Base-by-base conservation (phyloP, 2,797 vertebrate genomes). In the Tragelaphus eurycerus region DNA sequence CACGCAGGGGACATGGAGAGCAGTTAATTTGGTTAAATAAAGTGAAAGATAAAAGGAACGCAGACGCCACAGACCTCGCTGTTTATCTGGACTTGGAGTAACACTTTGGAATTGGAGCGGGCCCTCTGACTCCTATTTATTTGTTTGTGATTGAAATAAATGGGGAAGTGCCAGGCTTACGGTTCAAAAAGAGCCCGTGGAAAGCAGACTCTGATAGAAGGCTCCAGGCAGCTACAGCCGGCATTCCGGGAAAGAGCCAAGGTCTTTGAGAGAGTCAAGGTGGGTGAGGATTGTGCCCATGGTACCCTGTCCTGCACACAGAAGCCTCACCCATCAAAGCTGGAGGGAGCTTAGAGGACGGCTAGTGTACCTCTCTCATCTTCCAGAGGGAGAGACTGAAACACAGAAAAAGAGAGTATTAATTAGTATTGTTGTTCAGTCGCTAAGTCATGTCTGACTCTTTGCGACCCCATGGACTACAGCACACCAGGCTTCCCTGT, bases 21-120 rank as follows among this genome's bases (percentile, higher is more conserved):
- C 98, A 79, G 98, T 98, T 98, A 97, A 98, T 99, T 98, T 98
- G 98, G 97, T 98, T 98, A 98, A 98, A 98, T 98, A 98, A 98
- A 98, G 98, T 97, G 97, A 98, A 98, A 98, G 98, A 98, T 98
- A 97, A 98, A 98, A 98, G 98, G 97, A 95, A 93, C 81, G 59
- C 14, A 74, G 97, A 97, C 48, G 0, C 98, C 92, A 71, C 82
- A 9, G 97, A 97, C 62, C 98, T 95, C 55, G 54, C 97, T 97
- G 93, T 98, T 98, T 98, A 97, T 98, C 98, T 97, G 98, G 98
- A 98, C 98, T 98, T 96, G 87, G 95, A 88, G 94, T 88, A 97
- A 98, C 93, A 90, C 97, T 98, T 97, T 38, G 94, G 97, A 98
- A 97, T 96, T 67, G 97, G 97, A 97, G 96, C 59, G 82, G 98